A percentile compares a stretch with the other conserved stretches of the same genome.
phyloP scores from a whole-genome alignment of 2,888 invertebrate species.

The Chydorus sphaericus region DNA sequence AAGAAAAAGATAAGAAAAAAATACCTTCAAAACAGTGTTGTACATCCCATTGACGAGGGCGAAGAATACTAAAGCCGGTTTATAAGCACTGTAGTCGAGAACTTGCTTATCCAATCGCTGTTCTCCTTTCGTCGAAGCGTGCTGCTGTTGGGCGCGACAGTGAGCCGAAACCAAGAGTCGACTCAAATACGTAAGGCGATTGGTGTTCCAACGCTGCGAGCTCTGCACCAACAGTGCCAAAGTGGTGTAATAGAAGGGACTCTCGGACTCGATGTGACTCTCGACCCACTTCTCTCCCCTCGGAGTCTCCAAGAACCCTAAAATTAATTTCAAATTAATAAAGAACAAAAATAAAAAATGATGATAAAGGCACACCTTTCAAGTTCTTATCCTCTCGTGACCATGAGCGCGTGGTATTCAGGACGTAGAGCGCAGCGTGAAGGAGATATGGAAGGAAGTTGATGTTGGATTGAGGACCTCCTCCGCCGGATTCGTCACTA shows the following conservation, averaged over 20 bases:
- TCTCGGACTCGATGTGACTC: slow-evolving; percentile 75
- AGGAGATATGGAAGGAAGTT: slow-evolving; percentile 86
- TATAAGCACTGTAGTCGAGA: slow-evolving; percentile 62
- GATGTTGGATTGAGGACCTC: slow-evolving; percentile 93
- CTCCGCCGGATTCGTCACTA: slow-evolving; percentile 94
- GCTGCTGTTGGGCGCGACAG: slow-evolving; percentile 40
- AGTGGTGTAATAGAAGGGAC: slow-evolving; percentile 74
- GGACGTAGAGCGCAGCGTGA: slow-evolving; percentile 86
- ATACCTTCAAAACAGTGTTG: slow-evolving; percentile 68
- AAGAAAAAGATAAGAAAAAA: not conserved
- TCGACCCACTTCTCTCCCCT: slow-evolving; percentile 43
- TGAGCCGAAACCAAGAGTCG: slow-evolving; percentile 65
- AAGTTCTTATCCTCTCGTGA: slow-evolving; percentile 62
- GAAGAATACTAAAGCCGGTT: slow-evolving; percentile 69
- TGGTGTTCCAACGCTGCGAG: slow-evolving; percentile 56
- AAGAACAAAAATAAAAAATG: not conserved
- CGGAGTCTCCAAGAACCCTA: slow-evolving; percentile 40
- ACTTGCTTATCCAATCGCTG: slow-evolving; percentile 30
- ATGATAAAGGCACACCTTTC: slow-evolving; percentile 29
- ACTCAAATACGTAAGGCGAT: slow-evolving; percentile 53
- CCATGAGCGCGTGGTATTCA: slow-evolving; percentile 51
- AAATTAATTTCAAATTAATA: not conserved
- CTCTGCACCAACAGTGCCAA: slow-evolving; percentile 66
- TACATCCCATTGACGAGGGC: slow-evolving; percentile 74
- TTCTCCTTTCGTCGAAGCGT: slow-evolving; percentile 33